Percentiles rank a stretch among this genome's conserved stretches.
phyloP scores from a whole-genome alignment of 2,797 vertebrate species.

The Cuniculus paca region DNA sequence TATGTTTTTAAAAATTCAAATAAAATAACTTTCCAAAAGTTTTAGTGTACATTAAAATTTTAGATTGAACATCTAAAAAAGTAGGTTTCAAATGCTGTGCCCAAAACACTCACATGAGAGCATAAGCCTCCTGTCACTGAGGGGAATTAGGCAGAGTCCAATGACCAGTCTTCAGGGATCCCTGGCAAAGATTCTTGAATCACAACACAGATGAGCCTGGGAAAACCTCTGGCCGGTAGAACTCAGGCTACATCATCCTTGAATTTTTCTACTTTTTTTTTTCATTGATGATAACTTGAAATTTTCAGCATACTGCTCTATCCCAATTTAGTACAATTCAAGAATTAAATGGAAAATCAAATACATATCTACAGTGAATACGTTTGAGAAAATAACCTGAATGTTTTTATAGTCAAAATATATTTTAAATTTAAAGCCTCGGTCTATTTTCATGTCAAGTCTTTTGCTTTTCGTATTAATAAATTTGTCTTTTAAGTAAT shows the following conservation, averaged over 20 bases:
- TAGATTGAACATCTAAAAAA: background rate
- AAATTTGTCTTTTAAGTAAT: conserved; percentile 25
- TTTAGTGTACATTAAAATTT: background rate
- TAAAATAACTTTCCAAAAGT: conserved; percentile 18
- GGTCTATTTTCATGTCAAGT: background rate
- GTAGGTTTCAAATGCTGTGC: background rate
- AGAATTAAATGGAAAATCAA: background rate
- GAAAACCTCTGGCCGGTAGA: background rate
- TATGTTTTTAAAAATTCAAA: background rate
- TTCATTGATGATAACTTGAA: background rate
- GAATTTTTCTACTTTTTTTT: background rate
- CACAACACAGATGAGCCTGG: background rate
- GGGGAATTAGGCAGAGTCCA: background rate
- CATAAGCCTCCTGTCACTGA: background rate
- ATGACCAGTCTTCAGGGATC: background rate
- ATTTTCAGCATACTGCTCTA: background rate
- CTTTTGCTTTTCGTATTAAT: background rate
- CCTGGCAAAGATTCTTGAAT: background rate
- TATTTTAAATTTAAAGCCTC: background rate
- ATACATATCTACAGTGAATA: conserved; percentile 5
- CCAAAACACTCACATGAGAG: background rate
- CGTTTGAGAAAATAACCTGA: background rate
- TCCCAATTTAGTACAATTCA: background rate
- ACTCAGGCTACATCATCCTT: background rate
- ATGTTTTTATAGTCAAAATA: background rate